Evolutionary conservation across 2,113 vertebrate species (phyloP).

Genomic region (Alligator sinensis): DNA sequence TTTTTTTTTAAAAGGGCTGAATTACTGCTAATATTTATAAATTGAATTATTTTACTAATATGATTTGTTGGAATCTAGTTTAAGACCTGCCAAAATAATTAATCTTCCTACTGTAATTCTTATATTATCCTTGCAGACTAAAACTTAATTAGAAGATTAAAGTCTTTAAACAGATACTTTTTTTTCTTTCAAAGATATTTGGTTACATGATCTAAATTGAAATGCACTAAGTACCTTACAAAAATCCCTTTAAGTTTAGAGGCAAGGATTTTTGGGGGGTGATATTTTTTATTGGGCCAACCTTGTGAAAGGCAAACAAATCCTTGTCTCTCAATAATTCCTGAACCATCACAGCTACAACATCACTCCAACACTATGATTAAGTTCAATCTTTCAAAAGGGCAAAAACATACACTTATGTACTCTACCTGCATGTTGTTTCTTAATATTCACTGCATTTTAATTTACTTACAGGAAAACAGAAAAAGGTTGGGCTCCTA

Average conservation of each 20-base stretch:
- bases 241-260: background rate
- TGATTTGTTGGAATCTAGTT: background rate
- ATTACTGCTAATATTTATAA: background rate
- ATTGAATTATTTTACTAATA: background rate
- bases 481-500: background rate
- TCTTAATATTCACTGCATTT: rapidly evolving
- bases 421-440: background rate
- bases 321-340: too few relatives aligned
- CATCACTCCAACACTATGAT: too few relatives aligned
- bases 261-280: too few relatives aligned
- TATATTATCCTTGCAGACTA: background rate
- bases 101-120: background rate
- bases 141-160: constrained; percentile 21
- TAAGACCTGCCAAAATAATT: background rate
- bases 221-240: rapidly evolving
- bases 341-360: too few relatives aligned
- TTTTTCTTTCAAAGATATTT: background rate
- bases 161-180: background rate
- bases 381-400: background rate
- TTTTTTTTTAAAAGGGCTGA: background rate
- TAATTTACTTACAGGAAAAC: background rate
- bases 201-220: background rate
- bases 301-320: too few relatives aligned
- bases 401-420: background rate
- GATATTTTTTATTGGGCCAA: too few relatives aligned